Percentiles rank a stretch among this genome's conserved stretches.
phyloP scores from a whole-genome alignment of 1,140 invertebrate species.

The Nixonia krombeini region DNA sequence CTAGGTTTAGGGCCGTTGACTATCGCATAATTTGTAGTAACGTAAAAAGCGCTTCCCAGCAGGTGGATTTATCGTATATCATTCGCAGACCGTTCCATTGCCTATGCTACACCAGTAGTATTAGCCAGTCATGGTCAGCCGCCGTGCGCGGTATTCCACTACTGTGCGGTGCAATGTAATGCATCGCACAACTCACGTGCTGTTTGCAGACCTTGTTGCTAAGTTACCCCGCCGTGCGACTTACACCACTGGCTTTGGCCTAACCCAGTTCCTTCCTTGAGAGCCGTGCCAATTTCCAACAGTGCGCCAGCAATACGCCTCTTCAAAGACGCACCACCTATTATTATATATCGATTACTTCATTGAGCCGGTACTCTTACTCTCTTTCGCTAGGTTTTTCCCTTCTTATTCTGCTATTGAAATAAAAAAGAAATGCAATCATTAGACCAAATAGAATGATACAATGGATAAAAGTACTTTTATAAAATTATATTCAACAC shows the following conservation, averaged over 20 bases:
- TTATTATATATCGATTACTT: constrained; percentile 12
- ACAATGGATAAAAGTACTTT: too few relatives aligned
- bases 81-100: too few relatives aligned
- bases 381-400: neutral
- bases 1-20: too few relatives aligned
- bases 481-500: too few relatives aligned
- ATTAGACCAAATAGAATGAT: too few relatives aligned
- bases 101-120: too few relatives aligned
- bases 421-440: neutral
- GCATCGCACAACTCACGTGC: constrained; percentile 5
- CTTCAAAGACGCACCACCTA: constrained; percentile 11
- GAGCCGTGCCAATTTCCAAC: constrained; percentile 14
- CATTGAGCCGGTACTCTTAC: constrained; percentile 7
- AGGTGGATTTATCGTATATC: too few relatives aligned
- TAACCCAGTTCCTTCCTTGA: constrained; percentile 12
- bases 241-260: constrained; percentile 12
- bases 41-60: too few relatives aligned
- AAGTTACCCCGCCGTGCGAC: constrained; percentile 13
- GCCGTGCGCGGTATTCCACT: neutral
- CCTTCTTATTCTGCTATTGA: neutral
- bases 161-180: constrained; percentile 1
- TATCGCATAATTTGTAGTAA: too few relatives aligned
- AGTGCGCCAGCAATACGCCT: constrained; percentile 8
- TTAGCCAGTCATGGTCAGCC: constrained; percentile 2
- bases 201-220: constrained; percentile 14